These are phyloP conservation scores for Lanius collurio DNA, from an alignment of 2,113 vertebrate genomes.

Conservation along the genomic window DNA sequence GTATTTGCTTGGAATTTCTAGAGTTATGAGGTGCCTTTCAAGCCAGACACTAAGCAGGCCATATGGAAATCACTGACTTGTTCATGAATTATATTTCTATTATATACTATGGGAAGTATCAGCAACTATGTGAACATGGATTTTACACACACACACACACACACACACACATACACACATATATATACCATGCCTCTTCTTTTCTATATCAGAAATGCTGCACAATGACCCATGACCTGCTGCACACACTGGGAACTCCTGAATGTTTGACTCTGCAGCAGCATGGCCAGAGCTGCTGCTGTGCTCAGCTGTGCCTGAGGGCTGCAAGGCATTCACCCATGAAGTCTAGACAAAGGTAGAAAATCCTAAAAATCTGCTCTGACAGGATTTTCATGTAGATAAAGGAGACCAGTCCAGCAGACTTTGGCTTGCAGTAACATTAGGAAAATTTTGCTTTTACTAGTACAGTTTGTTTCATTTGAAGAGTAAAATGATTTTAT, in stretches of 20 bases:
- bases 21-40: neutral
- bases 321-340: neutral
- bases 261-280: neutral
- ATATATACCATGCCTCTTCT: neutral
- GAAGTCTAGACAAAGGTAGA: conserved; percentile 9
- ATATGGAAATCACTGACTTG: neutral
- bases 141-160: accelerated
- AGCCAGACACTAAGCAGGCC: neutral
- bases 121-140: neutral
- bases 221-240: accelerated
- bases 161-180: accelerated
- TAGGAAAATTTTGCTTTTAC: neutral
- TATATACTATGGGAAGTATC: neutral
- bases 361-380: conserved; percentile 27
- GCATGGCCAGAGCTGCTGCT: neutral
- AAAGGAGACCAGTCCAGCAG: neutral
- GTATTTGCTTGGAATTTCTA: neutral
- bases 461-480: neutral
- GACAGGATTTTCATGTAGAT: neutral
- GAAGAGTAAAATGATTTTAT: neutral
- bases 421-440: neutral
- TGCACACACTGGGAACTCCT: accelerated
- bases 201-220: neutral
- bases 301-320: accelerated
- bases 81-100: neutral